Evolutionary conservation across 2,113 vertebrate species (phyloP).

Genomic region (Leptobrachium ailaonicum): DNA sequence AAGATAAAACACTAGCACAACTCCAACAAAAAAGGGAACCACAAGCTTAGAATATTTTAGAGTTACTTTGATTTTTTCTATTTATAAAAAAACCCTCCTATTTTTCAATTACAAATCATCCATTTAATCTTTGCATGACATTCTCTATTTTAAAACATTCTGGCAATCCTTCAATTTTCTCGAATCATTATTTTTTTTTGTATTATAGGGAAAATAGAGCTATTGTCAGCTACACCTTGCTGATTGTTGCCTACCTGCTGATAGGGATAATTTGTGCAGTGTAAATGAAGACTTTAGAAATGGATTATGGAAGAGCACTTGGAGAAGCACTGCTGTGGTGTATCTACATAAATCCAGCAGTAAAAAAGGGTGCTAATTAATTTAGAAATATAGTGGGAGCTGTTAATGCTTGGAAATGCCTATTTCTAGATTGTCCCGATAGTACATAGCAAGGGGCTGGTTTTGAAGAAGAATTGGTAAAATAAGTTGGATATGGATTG

Average conservation of each 20-base stretch:
- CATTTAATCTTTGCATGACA: not conserved
- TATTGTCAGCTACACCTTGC: slow-evolving; percentile 58
- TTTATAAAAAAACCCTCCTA: not conserved
- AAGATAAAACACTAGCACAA: no score
- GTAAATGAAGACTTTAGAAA: slow-evolving; percentile 65
- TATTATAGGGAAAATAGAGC: slow-evolving; percentile 62
- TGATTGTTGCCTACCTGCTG: slow-evolving; percentile 65
- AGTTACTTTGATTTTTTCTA: not conserved
- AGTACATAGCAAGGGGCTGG: not conserved
- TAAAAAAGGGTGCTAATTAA: slow-evolving; percentile 50
- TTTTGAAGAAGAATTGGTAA: not conserved
- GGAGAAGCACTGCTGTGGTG: slow-evolving; percentile 48
- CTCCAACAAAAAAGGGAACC: no score
- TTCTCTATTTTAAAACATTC: slow-evolving; percentile 25
- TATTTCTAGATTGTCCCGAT: not conserved
- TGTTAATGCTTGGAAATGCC: slow-evolving; percentile 29
- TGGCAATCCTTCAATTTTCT: slow-evolving; percentile 43
- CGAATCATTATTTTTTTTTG: slow-evolving; percentile 48
- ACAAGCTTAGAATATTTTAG: not conserved
- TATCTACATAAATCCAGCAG: slow-evolving; percentile 47
- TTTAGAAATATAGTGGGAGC: slow-evolving; percentile 11
- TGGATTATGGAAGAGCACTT: slow-evolving; percentile 46
- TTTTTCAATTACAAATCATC: not conserved
- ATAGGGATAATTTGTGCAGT: slow-evolving; percentile 65
- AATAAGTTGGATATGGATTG: no score